Conservation (phyloP, 2,797 vertebrate species). For the Urosaurus nigricauda region DNA sequence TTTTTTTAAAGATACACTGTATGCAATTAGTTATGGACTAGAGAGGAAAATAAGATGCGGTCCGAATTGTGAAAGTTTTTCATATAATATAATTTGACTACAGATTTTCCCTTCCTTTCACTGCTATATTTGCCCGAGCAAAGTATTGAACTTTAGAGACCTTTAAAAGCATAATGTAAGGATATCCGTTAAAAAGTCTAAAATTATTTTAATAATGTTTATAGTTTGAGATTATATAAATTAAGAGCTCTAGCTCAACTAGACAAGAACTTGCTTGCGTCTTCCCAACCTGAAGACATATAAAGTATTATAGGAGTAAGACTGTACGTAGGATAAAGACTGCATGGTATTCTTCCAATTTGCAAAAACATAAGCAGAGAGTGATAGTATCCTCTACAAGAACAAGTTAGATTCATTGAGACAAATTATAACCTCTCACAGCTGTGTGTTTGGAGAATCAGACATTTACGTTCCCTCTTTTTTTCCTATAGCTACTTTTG, state of each 20-base stretch:
- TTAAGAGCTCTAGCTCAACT: constrained; percentile 54
- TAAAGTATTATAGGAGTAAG: not conserved
- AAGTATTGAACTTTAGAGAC: constrained; percentile 40
- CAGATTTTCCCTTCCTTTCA: constrained; percentile 19
- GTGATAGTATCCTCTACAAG: not conserved
- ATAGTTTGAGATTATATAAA: constrained; percentile 29
- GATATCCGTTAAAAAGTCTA: constrained; percentile 11
- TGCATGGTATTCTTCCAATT: constrained; percentile 49
- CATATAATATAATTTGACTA: constrained; percentile 17
- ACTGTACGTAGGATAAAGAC: not conserved
- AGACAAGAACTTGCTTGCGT: constrained; percentile 41
- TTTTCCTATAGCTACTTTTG: constrained; percentile 31
- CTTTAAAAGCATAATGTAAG: constrained; percentile 5
- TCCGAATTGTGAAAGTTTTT: constrained; percentile 44
- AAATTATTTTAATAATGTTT: constrained; percentile 43
- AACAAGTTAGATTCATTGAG: constrained; percentile 9
- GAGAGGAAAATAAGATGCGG: constrained; percentile 47
- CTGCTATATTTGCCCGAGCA: constrained; percentile 37
- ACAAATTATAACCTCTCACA: constrained; percentile 16
- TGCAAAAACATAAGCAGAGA: not conserved
- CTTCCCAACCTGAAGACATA: not conserved
- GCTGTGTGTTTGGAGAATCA: constrained; percentile 19
- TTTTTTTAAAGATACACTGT: constrained; percentile 29
- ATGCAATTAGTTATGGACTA: constrained; percentile 41
- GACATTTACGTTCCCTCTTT: constrained; percentile 13